These are phyloP conservation scores for Morpho achilles DNA, from an alignment of 2,888 invertebrate species.

Conservation along the genomic window DNA sequence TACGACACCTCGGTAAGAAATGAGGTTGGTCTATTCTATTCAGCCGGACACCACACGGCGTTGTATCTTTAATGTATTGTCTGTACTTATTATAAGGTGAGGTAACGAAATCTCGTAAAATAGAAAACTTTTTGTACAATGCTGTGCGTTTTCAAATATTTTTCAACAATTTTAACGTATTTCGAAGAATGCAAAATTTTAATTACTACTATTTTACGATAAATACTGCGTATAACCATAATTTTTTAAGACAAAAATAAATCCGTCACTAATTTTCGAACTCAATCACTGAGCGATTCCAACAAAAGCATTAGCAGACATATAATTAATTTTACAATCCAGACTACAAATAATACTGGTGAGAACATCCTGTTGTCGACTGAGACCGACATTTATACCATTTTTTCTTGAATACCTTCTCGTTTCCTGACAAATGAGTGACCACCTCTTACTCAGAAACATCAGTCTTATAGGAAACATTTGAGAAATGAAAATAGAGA, in stretches of 20 bases:
- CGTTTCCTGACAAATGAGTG: constrained; percentile 30
- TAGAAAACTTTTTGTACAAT: too few relatives aligned
- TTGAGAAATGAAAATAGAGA: constrained; percentile 4
- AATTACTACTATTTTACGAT: too few relatives aligned
- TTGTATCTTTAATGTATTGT: too few relatives aligned
- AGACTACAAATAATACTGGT: constrained; percentile 22
- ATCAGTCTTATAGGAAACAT: constrained; percentile 10
- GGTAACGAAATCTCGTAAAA: too few relatives aligned
- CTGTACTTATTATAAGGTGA: too few relatives aligned
- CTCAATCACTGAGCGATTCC: constrained; percentile 6
- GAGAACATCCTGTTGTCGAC: constrained; percentile 26
- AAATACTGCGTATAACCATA: too few relatives aligned
- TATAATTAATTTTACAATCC: constrained; percentile 25
- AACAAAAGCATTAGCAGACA: constrained; percentile 14
- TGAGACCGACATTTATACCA: constrained; percentile 22
- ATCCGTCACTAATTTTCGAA: constrained; percentile 7
- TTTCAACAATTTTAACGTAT: background rate
- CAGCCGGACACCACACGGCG: too few relatives aligned
- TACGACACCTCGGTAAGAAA: too few relatives aligned
- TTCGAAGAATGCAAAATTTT: background rate
- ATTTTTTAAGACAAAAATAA: constrained; percentile 1
- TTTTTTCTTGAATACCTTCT: constrained; percentile 27
- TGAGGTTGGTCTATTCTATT: too few relatives aligned
- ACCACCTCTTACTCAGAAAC: constrained; percentile 21
- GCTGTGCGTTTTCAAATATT: too few relatives aligned